Conservation (phyloP, 2,113 vertebrate species). For the Lucifuga dentata region DNA sequence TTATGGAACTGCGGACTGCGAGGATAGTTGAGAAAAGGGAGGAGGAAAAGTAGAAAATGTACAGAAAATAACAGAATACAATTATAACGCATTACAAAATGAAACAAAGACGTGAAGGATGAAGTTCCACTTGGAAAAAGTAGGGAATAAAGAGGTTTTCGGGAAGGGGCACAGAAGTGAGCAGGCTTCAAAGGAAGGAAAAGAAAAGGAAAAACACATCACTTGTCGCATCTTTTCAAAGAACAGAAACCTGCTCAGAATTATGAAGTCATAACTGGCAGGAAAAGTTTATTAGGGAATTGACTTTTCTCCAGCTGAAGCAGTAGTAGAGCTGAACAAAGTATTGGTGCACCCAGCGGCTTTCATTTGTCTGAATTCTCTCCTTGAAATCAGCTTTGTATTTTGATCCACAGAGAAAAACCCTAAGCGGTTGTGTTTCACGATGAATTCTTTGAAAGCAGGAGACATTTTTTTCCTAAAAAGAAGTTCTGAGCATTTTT, state of each 20-base stretch:
- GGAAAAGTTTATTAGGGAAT: constrained; percentile 13
- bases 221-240: constrained; percentile 32
- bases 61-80: no score
- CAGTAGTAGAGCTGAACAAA: constrained; percentile 40
- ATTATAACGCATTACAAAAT: constrained; percentile 5
- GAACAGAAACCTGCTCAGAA: constrained; percentile 31
- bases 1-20: no score
- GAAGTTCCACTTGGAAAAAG: neutral
- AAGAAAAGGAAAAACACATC: constrained; percentile 1
- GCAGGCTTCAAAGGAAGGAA: constrained; percentile 21
- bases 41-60: no score
- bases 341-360: constrained; percentile 24
- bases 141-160: constrained; percentile 23
- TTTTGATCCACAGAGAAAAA: constrained; percentile 18
- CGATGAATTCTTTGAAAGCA: constrained; percentile 54
- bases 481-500: constrained; percentile 39
- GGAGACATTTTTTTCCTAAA: constrained; percentile 32
- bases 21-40: no score
- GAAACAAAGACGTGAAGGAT: constrained; percentile 10
- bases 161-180: constrained; percentile 6
- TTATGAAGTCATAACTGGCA: constrained; percentile 34
- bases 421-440: constrained; percentile 25
- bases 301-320: constrained; percentile 21
- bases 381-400: constrained; percentile 47
- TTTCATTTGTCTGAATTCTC: constrained; percentile 53